A percentile compares a stretch with the other conserved stretches of the same genome.
These are phyloP conservation scores for Cataglyphis cursor DNA, from an alignment of 2,888 invertebrate species.

Conservation along the genomic window DNA sequence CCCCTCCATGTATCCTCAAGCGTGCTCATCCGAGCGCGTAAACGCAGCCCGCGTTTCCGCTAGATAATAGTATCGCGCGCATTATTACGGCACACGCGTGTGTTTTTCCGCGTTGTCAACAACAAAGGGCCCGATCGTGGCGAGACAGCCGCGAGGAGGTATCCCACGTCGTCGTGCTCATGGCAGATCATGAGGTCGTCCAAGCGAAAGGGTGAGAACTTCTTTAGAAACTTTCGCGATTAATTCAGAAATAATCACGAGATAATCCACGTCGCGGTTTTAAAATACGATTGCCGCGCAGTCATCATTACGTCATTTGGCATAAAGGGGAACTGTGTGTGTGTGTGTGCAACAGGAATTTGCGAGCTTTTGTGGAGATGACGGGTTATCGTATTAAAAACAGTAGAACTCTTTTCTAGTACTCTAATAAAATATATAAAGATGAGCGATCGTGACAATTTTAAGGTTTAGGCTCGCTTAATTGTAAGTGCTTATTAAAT, in stretches of 20 bases:
- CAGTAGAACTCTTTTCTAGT: neutral
- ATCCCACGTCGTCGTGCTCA: constrained; percentile 58
- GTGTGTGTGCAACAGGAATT: too few relatives aligned
- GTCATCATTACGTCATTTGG: constrained; percentile 23
- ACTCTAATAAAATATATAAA: neutral
- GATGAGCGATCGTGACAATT: neutral
- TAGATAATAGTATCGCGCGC: constrained; percentile 70
- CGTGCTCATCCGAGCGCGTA: constrained; percentile 56
- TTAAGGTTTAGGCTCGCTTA: neutral
- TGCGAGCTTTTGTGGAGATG: neutral
- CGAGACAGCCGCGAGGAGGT: constrained; percentile 34
- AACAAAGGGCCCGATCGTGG: constrained; percentile 59
- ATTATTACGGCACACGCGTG: constrained; percentile 35
- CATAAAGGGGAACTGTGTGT: neutral
- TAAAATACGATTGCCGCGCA: neutral
- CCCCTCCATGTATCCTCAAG: constrained; percentile 33
- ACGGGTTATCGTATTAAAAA: neutral
- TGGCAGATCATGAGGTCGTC: constrained; percentile 81
- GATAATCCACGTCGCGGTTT: neutral
- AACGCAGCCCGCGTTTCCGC: constrained; percentile 41
- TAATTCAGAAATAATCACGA: neutral
- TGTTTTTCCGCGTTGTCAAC: constrained; percentile 62
- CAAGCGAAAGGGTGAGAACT: constrained; percentile 76
- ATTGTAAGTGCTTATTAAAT: neutral
- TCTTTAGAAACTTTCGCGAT: neutral